Evolutionary conservation across 2,113 vertebrate species (phyloP), one percentile per base, ranked within the genome.

Genomic region (Gallinago media): DNA sequence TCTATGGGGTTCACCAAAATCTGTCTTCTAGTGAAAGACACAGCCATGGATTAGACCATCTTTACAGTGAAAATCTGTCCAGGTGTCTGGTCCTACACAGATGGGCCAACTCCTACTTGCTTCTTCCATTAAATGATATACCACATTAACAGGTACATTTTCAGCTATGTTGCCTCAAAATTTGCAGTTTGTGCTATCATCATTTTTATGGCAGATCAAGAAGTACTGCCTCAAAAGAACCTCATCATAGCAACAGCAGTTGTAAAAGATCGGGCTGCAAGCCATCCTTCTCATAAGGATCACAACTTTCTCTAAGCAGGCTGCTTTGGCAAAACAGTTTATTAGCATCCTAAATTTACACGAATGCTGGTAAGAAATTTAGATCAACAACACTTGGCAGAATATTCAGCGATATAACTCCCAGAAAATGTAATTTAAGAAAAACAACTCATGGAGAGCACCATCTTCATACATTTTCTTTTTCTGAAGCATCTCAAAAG

Each of bases 21-120:
- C 71, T 50, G 19, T 32, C 31, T 27, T 52, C 38, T 14, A 58
- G 34, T 52, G 54, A 83, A 75, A 78, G 29, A 46, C 11, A 61
- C 6, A 19, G 10, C 6, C 11, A 11, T 0, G 0, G 18, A 6
- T 20, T 34, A 38, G 4, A 38, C 14, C 46, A 23, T 14, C 56
- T 66, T 59, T 56, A 49, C 11, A 10, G 29, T 15, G 47, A 82
- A 78, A 82, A 74, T 23, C 22, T 22, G 21, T 8, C 42, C 65
- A 67, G 38, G 34, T 16, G 11, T 49, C 36, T 47, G 25, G 32
- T n/a, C 58, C 31, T 26, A 12, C 2, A 67, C 2, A 18, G 68
- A 55, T 22, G 7, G 47, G 55, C 22, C 42, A 78, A n/a, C 58
- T 87, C 42, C 47, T 58, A 4, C 13, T 47, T 32, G 82, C 22